These are phyloP conservation scores for Pseudoips prasinana DNA, from an alignment of 2,888 invertebrate genomes.

Conservation along the genomic window DNA sequence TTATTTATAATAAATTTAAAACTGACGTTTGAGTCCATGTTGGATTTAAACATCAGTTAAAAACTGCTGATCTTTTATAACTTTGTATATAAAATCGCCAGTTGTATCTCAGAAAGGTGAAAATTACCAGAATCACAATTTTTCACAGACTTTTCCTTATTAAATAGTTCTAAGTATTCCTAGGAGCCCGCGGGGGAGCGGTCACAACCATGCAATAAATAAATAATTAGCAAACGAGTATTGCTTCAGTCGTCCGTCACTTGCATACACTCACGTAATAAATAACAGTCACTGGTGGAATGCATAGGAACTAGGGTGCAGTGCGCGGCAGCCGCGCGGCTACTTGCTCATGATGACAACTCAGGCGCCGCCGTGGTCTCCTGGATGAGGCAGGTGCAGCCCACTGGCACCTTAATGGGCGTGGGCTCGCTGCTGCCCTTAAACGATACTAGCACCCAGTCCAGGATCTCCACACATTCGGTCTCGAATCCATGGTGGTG, in stretches of 20 bases:
- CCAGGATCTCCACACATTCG: slow-evolving; percentile 67
- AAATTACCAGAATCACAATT: no score
- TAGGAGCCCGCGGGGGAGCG: slow-evolving; percentile 9
- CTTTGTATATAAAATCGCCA: no score
- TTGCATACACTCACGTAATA: slow-evolving; percentile 24
- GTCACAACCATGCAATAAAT: slow-evolving; percentile 33
- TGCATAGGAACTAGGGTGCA: slow-evolving; percentile 43
- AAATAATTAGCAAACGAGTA: slow-evolving; percentile 32
- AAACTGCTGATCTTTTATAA: no score
- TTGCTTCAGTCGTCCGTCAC: slow-evolving; percentile 6
- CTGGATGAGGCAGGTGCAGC: slow-evolving; percentile 68
- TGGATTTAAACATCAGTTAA: no score
- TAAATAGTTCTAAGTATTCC: slow-evolving; percentile 24
- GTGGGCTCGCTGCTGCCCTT: slow-evolving; percentile 25
- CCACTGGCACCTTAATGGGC: slow-evolving; percentile 56
- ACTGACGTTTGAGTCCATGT: no score
- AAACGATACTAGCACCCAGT: slow-evolving; percentile 65
- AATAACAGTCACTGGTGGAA: slow-evolving; percentile 29
- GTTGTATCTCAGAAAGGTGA: no score
- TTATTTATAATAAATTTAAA: no score
- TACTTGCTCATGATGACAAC: slow-evolving; percentile 5
- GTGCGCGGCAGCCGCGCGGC: slow-evolving; percentile 8
- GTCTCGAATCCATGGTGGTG: slow-evolving; percentile 50
- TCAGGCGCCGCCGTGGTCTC: slow-evolving; percentile 33
- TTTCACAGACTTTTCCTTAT: slow-evolving; percentile 8